Conservation (phyloP, 2,888 invertebrate species). For the Reticulitermes lucifugus region DNA sequence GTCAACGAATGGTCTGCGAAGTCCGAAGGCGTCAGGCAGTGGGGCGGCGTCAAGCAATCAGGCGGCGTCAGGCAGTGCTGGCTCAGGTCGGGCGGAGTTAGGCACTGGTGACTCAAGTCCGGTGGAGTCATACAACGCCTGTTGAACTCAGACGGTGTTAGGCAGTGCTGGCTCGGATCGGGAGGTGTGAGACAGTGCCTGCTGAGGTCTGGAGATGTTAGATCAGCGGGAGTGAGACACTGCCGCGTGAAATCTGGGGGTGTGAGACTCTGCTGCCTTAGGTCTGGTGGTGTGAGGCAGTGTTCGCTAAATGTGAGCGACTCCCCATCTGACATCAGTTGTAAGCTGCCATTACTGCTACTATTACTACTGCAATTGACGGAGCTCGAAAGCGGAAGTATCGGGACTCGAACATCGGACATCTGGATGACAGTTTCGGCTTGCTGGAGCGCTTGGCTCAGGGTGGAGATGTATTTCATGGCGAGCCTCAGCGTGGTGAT, state of each 20-base stretch:
- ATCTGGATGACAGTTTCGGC: neutral
- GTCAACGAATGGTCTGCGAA: slow-evolving; percentile 58
- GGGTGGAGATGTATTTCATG: slow-evolving; percentile 86
- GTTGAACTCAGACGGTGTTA: slow-evolving; percentile 64
- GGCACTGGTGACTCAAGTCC: slow-evolving; percentile 40
- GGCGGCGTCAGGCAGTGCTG: slow-evolving; percentile 52
- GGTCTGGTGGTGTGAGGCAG: slow-evolving; percentile 25
- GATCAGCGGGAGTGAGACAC: slow-evolving; percentile 2
- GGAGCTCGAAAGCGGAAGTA: slow-evolving; percentile 57
- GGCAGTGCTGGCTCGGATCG: neutral
- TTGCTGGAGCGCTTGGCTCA: slow-evolving; percentile 72
- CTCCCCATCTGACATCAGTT: slow-evolving; percentile 72
- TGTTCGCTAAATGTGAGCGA: slow-evolving; percentile 61
- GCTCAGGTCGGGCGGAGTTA: slow-evolving; percentile 55
- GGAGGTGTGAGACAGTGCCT: slow-evolving; percentile 3
- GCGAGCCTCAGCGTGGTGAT: slow-evolving; percentile 89
- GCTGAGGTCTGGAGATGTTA: slow-evolving; percentile 6
- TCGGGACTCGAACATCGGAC: slow-evolving; percentile 56
- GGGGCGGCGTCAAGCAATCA: slow-evolving; percentile 55
- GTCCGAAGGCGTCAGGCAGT: slow-evolving; percentile 64
- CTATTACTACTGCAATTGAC: slow-evolving; percentile 51
- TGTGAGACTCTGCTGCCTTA: slow-evolving; percentile 57
- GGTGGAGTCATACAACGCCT: slow-evolving; percentile 20
- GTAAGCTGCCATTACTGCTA: slow-evolving; percentile 58
- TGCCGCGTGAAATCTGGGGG: slow-evolving; percentile 61